These are phyloP conservation scores for Hybognathus amarus DNA, from an alignment of 2,797 vertebrate species.

Conservation along the genomic window DNA sequence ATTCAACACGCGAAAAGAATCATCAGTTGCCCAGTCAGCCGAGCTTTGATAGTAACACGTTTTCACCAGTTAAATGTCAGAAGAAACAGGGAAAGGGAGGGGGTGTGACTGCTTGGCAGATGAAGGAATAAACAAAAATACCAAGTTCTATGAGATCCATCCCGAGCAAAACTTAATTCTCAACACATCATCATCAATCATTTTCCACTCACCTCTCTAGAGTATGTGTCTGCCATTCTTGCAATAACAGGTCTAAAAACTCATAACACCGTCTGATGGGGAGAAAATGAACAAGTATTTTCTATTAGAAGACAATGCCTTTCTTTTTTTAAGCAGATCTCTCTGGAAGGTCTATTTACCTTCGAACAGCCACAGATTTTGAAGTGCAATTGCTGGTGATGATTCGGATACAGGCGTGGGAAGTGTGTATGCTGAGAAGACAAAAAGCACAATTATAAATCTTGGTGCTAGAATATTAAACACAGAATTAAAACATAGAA, in stretches of 20 bases:
- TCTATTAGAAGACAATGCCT: not conserved
- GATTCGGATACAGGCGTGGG: slow-evolving; percentile 94
- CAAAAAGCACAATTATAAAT: not conserved
- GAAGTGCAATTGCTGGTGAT: slow-evolving; percentile 98
- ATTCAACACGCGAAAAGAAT: slow-evolving; percentile 64
- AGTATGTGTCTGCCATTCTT: slow-evolving; percentile 95
- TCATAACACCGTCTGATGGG: slow-evolving; percentile 90
- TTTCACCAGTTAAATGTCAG: slow-evolving; percentile 65
- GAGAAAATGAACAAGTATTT: slow-evolving; percentile 9
- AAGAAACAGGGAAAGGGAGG: slow-evolving; percentile 42
- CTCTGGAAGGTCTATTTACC: slow-evolving; percentile 74
- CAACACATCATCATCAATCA: not conserved
- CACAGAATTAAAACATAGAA: not conserved
- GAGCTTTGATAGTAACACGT: slow-evolving; percentile 54
- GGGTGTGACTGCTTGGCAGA: not conserved
- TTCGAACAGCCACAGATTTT: slow-evolving; percentile 95
- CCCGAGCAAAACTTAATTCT: slow-evolving; percentile 6
- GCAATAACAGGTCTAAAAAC: slow-evolving; percentile 94
- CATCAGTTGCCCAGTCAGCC: slow-evolving; percentile 68
- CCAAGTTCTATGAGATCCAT: not conserved
- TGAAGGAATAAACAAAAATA: slow-evolving; percentile 2
- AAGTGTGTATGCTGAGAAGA: slow-evolving; percentile 89
- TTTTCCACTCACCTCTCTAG: slow-evolving; percentile 87
- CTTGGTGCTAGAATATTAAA: not conserved
- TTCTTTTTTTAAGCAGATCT: not conserved